Evolutionary conservation across 2,888 invertebrate genomes (phyloP).

Genomic region (Drosophila maculinotata): DNA sequence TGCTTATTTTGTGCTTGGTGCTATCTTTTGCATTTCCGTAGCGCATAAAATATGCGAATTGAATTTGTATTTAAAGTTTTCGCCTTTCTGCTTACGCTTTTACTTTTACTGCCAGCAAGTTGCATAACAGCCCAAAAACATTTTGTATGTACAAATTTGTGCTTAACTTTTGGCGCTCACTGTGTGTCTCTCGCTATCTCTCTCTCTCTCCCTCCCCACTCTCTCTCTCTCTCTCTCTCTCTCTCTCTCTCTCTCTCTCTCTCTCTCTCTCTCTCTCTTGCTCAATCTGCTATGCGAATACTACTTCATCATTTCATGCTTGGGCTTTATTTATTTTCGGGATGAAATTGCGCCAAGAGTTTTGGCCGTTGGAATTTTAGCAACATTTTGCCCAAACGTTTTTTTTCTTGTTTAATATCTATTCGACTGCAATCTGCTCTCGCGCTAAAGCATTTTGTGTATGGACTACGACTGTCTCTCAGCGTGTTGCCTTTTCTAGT

Average conservation of each 20-base stretch:
- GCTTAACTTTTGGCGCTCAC: constrained; percentile 64
- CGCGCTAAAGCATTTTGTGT: constrained; percentile 34
- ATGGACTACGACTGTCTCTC: constrained; percentile 29
- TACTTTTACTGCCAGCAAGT: constrained; percentile 58
- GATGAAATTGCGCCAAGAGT: constrained; percentile 31
- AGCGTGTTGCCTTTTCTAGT: constrained; percentile 67
- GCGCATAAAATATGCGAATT: constrained; percentile 79
- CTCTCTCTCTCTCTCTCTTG: background rate
- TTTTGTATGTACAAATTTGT: constrained; percentile 78
- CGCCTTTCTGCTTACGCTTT: constrained; percentile 22
- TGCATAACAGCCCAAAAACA: constrained; percentile 78
- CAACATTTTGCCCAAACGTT: constrained; percentile 33
- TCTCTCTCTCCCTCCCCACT: too few relatives aligned
- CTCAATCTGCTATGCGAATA: constrained; percentile 1
- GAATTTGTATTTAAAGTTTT: constrained; percentile 81
- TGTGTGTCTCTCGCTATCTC: constrained; percentile 18
- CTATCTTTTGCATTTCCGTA: constrained; percentile 62
- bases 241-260: background rate
- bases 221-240: background rate
- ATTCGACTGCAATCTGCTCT: constrained; percentile 25
- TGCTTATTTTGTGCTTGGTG: constrained; percentile 76
- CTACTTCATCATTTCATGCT: constrained; percentile 63
- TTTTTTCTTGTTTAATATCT: constrained; percentile 18
- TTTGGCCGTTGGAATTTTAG: constrained; percentile 38
- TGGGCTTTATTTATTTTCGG: constrained; percentile 53